Evolutionary conservation across 2,113 vertebrate species (phyloP).

Genomic region (Saimiri boliviensis): DNA sequence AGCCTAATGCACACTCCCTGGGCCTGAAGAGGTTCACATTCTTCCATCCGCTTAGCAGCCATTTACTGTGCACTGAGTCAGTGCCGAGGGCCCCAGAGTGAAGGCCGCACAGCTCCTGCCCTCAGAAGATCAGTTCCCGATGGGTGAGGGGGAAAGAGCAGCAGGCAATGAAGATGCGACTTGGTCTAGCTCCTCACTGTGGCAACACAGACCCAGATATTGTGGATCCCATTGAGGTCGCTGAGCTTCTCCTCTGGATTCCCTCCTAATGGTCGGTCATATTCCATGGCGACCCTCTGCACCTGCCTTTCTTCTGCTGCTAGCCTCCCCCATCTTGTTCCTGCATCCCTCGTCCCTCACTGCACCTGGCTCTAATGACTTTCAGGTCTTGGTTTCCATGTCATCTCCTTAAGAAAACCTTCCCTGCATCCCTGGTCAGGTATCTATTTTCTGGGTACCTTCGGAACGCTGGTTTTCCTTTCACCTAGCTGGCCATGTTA

Average conservation of each 20-base stretch:
- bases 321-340: accelerated
- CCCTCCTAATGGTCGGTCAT: background rate
- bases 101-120: accelerated
- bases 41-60: background rate
- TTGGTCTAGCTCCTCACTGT: no score
- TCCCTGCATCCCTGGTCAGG: background rate
- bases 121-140: accelerated
- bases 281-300: background rate
- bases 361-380: accelerated
- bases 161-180: no score
- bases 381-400: background rate
- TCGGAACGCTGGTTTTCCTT: accelerated
- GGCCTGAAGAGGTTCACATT: background rate
- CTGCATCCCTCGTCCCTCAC: accelerated
- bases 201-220: accelerated
- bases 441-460: accelerated
- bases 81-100: accelerated
- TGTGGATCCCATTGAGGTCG: accelerated
- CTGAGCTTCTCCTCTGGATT: accelerated
- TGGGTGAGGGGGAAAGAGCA: accelerated
- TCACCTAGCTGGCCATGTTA: accelerated
- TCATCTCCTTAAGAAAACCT: background rate
- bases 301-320: background rate
- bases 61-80: accelerated
- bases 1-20: background rate